A percentile compares a stretch with the other conserved stretches of the same genome.
phyloP scores from a whole-genome alignment of 2,888 invertebrate genomes.

The Argyresthia goedartella region DNA sequence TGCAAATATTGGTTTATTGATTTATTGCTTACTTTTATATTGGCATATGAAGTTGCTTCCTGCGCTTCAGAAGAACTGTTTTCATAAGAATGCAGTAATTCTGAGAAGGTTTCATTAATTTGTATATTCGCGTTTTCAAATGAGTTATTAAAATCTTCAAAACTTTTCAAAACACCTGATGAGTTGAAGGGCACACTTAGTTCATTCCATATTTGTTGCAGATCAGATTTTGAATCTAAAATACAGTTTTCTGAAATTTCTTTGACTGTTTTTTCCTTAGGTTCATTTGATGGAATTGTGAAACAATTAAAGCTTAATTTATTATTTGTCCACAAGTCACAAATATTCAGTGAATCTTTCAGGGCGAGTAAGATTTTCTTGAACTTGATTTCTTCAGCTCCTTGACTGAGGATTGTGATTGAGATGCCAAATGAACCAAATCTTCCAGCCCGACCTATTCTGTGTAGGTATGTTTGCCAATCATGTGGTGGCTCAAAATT shows the following conservation, averaged over 20 bases:
- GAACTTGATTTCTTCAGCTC: slow-evolving; percentile 73
- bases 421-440: slow-evolving; percentile 90
- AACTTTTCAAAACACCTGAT: slow-evolving; percentile 18
- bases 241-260: not conserved
- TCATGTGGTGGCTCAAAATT: slow-evolving; percentile 90
- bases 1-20: not conserved
- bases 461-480: slow-evolving; percentile 89
- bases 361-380: slow-evolving; percentile 68
- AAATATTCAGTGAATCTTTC: slow-evolving; percentile 43
- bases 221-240: not conserved
- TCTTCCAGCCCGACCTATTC: slow-evolving; percentile 95
- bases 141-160: slow-evolving; percentile 25
- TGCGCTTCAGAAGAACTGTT: slow-evolving; percentile 11
- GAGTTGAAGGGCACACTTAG: slow-evolving; percentile 14
- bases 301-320: slow-evolving; percentile 9
- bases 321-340: slow-evolving; percentile 33
- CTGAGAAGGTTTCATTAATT: slow-evolving; percentile 29
- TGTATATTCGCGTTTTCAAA: slow-evolving; percentile 16
- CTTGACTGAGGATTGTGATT: slow-evolving; percentile 78
- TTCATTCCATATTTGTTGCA: slow-evolving; percentile 26
- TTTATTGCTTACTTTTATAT: not conserved
- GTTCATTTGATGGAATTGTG: not conserved
- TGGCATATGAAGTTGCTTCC: slow-evolving; percentile 5
- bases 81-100: slow-evolving; percentile 33
- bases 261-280: not conserved